A percentile compares a stretch with the other conserved stretches of the same genome.
Conservation (phyloP, 2,888 invertebrate species). For the Ariolimax columbianus region DNA sequence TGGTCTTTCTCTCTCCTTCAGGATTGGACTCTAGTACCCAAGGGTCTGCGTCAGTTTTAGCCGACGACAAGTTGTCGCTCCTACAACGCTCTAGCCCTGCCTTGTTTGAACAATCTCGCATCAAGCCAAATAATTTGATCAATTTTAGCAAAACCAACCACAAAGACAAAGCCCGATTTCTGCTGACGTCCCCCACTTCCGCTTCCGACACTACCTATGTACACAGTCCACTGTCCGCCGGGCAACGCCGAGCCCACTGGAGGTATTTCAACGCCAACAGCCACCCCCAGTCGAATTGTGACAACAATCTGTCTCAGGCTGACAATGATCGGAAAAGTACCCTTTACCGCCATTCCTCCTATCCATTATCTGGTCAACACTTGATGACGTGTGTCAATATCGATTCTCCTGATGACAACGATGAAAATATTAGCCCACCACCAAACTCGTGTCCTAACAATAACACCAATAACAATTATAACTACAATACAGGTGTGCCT, state of each 20-base stretch:
- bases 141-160: neutral
- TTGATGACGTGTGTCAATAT: conserved; percentile 51
- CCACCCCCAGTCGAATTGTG: conserved; percentile 52
- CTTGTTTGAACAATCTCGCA: conserved; percentile 32
- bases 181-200: conserved; percentile 40
- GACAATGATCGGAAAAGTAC: conserved; percentile 37
- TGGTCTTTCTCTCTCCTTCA: neutral
- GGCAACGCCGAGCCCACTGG: conserved; percentile 52
- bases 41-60: neutral
- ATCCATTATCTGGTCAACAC: conserved; percentile 48
- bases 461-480: conserved; percentile 27
- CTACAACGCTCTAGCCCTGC: conserved; percentile 48
- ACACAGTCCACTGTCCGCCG: conserved; percentile 40
- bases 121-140: conserved; percentile 30
- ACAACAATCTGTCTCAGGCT: conserved; percentile 49
- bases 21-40: conserved; percentile 29
- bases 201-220: conserved; percentile 33
- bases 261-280: conserved; percentile 53
- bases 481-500: conserved; percentile 14
- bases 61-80: conserved; percentile 27
- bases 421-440: conserved; percentile 48
- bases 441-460: conserved; percentile 34
- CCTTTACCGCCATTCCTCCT: conserved; percentile 47
- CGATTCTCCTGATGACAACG: conserved; percentile 52
- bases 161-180: conserved; percentile 15